Percentiles rank a stretch among this genome's conserved stretches.
phyloP scores from a whole-genome alignment of 2,113 vertebrate species.

The Ochotona princeps region DNA sequence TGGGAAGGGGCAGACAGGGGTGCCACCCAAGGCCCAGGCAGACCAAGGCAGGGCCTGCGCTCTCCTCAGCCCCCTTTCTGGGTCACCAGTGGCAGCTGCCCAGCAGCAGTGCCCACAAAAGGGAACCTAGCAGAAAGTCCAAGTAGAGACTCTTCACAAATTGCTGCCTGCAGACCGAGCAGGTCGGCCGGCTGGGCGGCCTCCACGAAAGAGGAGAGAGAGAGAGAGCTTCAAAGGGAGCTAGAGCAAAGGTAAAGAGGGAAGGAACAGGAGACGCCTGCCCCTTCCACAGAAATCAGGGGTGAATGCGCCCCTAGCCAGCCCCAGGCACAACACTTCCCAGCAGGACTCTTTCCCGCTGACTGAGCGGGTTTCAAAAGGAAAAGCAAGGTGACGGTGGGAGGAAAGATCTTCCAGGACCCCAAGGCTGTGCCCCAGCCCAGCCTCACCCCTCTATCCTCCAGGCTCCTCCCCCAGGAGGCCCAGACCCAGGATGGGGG shows the following conservation, averaged over 20 bases:
- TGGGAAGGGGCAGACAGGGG: conserved; percentile 60
- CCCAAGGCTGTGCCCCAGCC: background rate
- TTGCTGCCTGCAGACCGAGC: conserved; percentile 23
- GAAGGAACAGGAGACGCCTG: background rate
- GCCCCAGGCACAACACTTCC: background rate
- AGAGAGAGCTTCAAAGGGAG: conserved; percentile 47
- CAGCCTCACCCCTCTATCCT: background rate
- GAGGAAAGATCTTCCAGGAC: background rate
- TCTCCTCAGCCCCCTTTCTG: background rate
- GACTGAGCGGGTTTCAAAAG: conserved; percentile 30
- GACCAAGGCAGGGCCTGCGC: background rate
- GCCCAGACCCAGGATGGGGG: background rate
- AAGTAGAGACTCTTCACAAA: conserved; percentile 60
- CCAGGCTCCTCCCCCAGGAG: background rate
- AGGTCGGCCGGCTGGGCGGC: background rate
- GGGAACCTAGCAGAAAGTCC: conserved; percentile 29
- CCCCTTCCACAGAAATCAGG: background rate
- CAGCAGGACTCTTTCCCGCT: conserved; percentile 67
- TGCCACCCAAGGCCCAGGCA: conserved; percentile 47
- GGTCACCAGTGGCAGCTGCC: background rate
- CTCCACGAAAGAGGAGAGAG: background rate
- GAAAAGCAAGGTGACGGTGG: fast-evolving
- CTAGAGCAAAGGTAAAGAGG: conserved; percentile 12
- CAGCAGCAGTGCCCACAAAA: background rate
- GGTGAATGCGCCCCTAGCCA: background rate